Conservation (phyloP, 1,140 invertebrate species). For the Wiebesia pumilae region DNA sequence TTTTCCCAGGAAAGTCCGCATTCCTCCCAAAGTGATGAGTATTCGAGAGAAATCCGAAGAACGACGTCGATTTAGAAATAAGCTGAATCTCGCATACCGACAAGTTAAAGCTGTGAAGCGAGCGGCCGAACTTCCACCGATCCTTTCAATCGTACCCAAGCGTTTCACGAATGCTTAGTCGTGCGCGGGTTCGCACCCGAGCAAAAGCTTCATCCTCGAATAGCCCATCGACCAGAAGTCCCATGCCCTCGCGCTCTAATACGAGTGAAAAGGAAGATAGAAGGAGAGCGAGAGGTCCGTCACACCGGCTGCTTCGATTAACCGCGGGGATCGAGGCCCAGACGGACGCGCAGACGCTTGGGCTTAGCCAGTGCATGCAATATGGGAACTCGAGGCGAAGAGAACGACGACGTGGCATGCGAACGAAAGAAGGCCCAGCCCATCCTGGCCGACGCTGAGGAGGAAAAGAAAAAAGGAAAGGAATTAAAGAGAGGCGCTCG, state of each 20-base stretch:
- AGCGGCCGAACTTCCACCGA: too few relatives aligned
- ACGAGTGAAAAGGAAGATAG: background rate
- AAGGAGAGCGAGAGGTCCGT: conserved; percentile 33
- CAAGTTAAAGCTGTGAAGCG: too few relatives aligned
- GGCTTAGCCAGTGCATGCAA: conserved; percentile 24
- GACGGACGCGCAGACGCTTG: background rate
- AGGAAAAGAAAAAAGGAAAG: conserved; percentile 7
- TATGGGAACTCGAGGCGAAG: conserved; percentile 36
- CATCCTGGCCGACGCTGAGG: conserved; percentile 44
- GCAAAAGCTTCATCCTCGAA: too few relatives aligned
- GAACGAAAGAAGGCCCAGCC: conserved; percentile 46
- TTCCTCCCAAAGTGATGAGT: too few relatives aligned
- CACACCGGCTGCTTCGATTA: conserved; percentile 54
- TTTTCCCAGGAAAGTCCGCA: too few relatives aligned
- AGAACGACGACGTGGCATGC: background rate
- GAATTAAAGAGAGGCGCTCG: conserved; percentile 40
- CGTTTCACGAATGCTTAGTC: too few relatives aligned
- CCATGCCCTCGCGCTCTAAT: background rate
- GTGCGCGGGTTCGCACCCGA: too few relatives aligned
- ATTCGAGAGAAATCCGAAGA: too few relatives aligned
- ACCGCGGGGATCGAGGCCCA: conserved; percentile 20
- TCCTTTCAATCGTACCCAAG: too few relatives aligned
- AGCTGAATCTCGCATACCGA: too few relatives aligned
- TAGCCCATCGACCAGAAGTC: too few relatives aligned
- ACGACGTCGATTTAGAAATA: too few relatives aligned